Conservation (phyloP, 1,140 invertebrate genomes). For the Nephotettix cincticeps region DNA sequence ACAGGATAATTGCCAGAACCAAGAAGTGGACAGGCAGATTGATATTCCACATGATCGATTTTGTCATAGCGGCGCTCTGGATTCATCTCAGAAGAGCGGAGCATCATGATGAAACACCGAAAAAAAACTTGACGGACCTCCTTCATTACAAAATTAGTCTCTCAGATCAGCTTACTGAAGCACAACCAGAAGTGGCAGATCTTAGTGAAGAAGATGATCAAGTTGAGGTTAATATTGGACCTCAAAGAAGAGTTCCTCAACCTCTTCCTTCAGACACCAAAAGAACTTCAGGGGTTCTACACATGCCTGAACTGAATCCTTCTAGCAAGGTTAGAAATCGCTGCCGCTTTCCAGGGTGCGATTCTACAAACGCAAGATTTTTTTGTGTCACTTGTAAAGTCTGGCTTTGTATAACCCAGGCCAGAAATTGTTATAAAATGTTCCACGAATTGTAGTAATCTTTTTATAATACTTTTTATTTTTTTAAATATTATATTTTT, state of each 20-base stretch:
- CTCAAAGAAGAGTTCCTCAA: neutral
- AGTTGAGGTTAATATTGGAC: neutral
- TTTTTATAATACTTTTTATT: no score
- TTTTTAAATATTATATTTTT: no score
- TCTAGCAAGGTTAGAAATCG: neutral
- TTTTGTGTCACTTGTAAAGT: neutral
- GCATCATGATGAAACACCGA: constrained; percentile 1
- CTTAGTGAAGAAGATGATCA: neutral
- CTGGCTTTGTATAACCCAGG: neutral
- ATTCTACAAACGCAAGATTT: neutral
- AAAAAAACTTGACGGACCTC: neutral
- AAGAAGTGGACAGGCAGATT: constrained; percentile 33
- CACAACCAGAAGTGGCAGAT: neutral
- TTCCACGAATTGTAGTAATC: neutral
- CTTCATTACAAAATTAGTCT: neutral
- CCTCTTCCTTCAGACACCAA: neutral
- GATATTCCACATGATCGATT: constrained; percentile 31
- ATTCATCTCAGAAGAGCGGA: constrained; percentile 19
- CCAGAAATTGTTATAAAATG: neutral
- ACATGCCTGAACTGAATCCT: neutral
- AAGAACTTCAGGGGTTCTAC: neutral
- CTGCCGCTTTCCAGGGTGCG: neutral
- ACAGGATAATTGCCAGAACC: constrained; percentile 26
- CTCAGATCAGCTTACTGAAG: neutral
- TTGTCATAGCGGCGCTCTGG: constrained; percentile 29